phyloP scores from a whole-genome alignment of 2,113 vertebrate genomes.

The Nanger granti region DNA sequence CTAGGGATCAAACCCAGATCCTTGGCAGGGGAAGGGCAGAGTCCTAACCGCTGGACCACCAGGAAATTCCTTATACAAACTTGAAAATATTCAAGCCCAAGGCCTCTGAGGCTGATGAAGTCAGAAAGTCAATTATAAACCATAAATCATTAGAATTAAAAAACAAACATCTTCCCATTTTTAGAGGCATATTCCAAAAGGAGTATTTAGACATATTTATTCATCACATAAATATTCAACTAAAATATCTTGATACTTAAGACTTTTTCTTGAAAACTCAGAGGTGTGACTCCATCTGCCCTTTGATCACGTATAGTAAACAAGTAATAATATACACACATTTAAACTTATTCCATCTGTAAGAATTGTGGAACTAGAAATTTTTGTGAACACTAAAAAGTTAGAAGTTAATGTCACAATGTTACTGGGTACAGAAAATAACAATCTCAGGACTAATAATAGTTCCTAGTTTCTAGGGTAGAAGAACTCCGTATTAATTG shows the following conservation, averaged over 20 bases:
- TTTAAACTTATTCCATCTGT: not conserved
- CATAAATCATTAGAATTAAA: not conserved
- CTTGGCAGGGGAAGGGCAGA: not conserved
- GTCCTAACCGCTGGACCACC: not conserved
- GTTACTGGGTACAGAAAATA: not conserved
- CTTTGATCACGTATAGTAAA: not conserved
- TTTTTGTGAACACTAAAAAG: not conserved
- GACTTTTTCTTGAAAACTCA: not conserved
- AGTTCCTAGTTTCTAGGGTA: not conserved
- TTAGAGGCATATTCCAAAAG: not conserved
- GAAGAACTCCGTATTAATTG: not conserved
- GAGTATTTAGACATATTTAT: not conserved
- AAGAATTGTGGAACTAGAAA: conserved; percentile 16
- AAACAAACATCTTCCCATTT: not conserved
- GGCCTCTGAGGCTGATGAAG: not conserved
- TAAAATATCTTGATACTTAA: not conserved
- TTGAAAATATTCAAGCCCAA: not conserved
- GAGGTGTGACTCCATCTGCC: not conserved
- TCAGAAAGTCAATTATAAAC: conserved; percentile 25
- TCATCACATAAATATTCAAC: not conserved
- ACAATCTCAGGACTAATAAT: not conserved
- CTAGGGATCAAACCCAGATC: not conserved
- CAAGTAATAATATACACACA: not conserved
- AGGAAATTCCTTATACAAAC: not conserved
- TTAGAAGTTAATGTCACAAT: not conserved